These are phyloP conservation scores for roundworm (Caenorhabditis elegans) DNA, from an alignment of 1,140 invertebrate species.

Conservation along the genomic window WBcel235 BX284605.5:11042001-11042500, in stretches of 20 bases:
- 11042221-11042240: not conserved
- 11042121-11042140: no score
- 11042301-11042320: not conserved
- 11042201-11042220: no score
- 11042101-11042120: no score
- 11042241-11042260: not conserved
- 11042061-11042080: no score
- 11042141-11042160: no score
- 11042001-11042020: no score
- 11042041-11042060: no score
- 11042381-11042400: not conserved
- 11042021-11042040: no score
- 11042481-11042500: no score
- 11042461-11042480: not conserved
- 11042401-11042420: not conserved
- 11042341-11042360: not conserved
- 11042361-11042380: not conserved
- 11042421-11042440: not conserved
- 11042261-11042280: conserved; percentile 5
- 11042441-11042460: not conserved
- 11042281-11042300: not conserved
- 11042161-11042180: no score
- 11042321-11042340: not conserved
- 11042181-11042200: no score
- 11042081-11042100: no score